Evolutionary conservation across 1,140 invertebrate species (phyloP), one percentile per base, ranked within the genome.

Genomic region (Augochlora pura): DNA sequence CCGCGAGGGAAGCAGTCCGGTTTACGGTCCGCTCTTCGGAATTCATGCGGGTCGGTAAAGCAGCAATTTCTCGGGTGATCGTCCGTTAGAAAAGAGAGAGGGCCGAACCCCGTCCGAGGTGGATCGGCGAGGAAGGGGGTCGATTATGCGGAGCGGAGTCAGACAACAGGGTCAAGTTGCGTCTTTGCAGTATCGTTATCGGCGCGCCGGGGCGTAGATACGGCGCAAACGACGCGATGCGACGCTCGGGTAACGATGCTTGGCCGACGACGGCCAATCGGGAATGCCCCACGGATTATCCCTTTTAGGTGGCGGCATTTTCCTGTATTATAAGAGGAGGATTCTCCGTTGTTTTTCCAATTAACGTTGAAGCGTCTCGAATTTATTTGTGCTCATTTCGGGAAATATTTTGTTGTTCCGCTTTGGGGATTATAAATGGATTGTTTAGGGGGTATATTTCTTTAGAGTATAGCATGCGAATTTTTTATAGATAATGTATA

Each of bases 151-250:
- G 74, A 49, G 23, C 59, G 65, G 82, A 78, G 32, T 69, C 74
- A 52, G 81, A 82, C 59, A 84, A 84, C 68, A 82, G 65, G 82
- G 82, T 82, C 80, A 84, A 84, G 82, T 78, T 66, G 59, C 32
- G 25, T 54, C 80, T 73, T 59, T 74, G 32, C 69, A 25, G 49
- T 72, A 60, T 71, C 68, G 68, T 76, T 82, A 72, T 63, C 80
- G 64, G 65, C 54, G 52, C 66, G 46, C 23, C 65, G 23, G 65
- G 23, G 65, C 69, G 68, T 78, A 66, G 16, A 25, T 67, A 8
- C 69, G 70, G 79, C 75, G 49, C 57, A 54, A 68, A 74, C 60
- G 75, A 65, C 60, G 59, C 74, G 65, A 72, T 32, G 32, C 32
- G 32, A 49, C 54, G 27, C 32, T 32, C 32, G 65, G 77, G 16